Percentiles rank a stretch among this genome's conserved stretches.
These are phyloP conservation scores for Periparus ater DNA, from an alignment of 2,797 vertebrate species.

Conservation along the genomic window DNA sequence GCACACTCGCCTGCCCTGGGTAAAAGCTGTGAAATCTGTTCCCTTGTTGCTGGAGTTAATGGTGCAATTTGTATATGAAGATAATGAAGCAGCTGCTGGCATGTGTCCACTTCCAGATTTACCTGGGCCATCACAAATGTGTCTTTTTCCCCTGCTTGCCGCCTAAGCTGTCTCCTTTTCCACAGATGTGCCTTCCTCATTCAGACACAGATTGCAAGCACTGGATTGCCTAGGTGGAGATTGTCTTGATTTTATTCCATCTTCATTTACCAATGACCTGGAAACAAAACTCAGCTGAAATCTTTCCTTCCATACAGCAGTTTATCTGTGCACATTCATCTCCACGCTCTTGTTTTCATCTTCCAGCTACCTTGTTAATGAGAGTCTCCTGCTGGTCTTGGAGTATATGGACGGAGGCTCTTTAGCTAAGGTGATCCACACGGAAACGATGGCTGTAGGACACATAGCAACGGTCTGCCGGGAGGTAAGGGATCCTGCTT, in stretches of 20 bases:
- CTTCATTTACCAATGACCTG: not conserved
- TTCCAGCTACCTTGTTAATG: slow-evolving; percentile 89
- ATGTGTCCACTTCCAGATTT: not conserved
- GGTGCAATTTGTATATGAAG: not conserved
- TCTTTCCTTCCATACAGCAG: not conserved
- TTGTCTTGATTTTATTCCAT: not conserved
- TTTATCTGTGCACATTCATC: not conserved
- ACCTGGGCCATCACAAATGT: not conserved
- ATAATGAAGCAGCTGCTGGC: not conserved
- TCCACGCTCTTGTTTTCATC: not conserved
- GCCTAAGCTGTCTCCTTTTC: not conserved
- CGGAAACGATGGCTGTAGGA: slow-evolving; percentile 90
- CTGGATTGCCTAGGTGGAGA: not conserved
- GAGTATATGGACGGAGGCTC: slow-evolving; percentile 96
- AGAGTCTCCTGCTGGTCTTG: slow-evolving; percentile 94
- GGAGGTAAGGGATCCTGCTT: slow-evolving; percentile 81
- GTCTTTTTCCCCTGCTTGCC: not conserved
- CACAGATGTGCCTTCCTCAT: not conserved
- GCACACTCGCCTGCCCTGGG: too few relatives aligned
- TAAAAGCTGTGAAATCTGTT: not conserved
- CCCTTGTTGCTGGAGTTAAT: not conserved
- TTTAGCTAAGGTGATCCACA: slow-evolving; percentile 90
- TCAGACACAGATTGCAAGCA: not conserved
- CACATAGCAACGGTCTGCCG: slow-evolving; percentile 95
- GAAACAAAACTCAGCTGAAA: not conserved